A percentile compares a stretch with the other conserved stretches of the same genome.
These are phyloP conservation scores for Luehdorfia chinensis DNA, from an alignment of 1,140 invertebrate species.

Conservation along the genomic window DNA sequence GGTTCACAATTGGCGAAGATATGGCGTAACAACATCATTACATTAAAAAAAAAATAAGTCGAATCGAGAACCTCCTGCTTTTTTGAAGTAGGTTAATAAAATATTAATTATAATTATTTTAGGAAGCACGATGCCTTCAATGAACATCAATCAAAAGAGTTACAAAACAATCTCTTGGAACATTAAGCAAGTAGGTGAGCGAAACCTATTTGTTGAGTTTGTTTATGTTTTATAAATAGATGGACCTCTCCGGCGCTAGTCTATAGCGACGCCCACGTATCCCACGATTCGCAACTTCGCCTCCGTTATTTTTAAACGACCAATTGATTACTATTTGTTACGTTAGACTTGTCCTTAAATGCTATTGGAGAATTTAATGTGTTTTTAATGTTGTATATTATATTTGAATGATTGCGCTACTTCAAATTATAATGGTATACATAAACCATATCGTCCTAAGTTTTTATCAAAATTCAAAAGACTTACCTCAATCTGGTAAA, in stretches of 20 bases:
- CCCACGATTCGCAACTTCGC: constrained; percentile 25
- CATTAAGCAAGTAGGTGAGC: constrained; percentile 12
- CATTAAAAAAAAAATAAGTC: too few relatives aligned
- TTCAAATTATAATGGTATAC: not conserved
- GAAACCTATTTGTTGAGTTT: constrained; percentile 7
- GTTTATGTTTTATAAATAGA: constrained; percentile 43
- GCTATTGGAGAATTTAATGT: constrained; percentile 18
- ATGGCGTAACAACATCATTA: too few relatives aligned
- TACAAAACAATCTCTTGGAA: too few relatives aligned
- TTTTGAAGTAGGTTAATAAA: too few relatives aligned
- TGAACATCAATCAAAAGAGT: too few relatives aligned
- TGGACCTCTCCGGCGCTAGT: constrained; percentile 21
- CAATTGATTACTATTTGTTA: constrained; percentile 40
- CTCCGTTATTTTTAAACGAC: constrained; percentile 40
- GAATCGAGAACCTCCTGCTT: too few relatives aligned
- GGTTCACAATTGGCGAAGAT: too few relatives aligned
- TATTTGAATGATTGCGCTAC: not conserved
- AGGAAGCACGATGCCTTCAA: too few relatives aligned
- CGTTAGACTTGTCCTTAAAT: constrained; percentile 22
- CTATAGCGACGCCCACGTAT: constrained; percentile 44
- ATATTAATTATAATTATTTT: too few relatives aligned
- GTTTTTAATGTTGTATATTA: constrained; percentile 12
- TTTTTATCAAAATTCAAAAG: too few relatives aligned
- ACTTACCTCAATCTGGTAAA: too few relatives aligned
- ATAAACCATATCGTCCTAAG: too few relatives aligned